Evolutionary conservation across 2,888 invertebrate species (phyloP).

Genomic region (Deilephila porcellus): DNA sequence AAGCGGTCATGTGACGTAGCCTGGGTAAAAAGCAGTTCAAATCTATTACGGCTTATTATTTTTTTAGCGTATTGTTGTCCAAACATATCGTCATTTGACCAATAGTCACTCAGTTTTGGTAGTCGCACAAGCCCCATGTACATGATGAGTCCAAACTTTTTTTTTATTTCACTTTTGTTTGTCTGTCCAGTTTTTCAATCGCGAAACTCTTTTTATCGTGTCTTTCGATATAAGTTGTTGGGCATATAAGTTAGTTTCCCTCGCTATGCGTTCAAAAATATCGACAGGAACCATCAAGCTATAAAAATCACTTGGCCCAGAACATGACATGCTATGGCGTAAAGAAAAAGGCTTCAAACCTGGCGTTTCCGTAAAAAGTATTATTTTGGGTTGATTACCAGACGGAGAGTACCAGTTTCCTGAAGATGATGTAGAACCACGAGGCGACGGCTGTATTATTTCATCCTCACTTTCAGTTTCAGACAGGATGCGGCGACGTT

Average conservation of each 20-base stretch:
- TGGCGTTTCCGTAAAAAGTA: slow-evolving; percentile 34
- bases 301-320: slow-evolving; percentile 41
- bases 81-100: slow-evolving; percentile 29
- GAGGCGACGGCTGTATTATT: slow-evolving; percentile 28
- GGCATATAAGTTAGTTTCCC: slow-evolving; percentile 30
- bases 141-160: slow-evolving; percentile 28
- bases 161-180: slow-evolving; percentile 30
- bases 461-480: too few relatives aligned
- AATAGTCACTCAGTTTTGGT: slow-evolving; percentile 29
- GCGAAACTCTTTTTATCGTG: slow-evolving; percentile 13
- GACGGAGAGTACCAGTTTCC: slow-evolving; percentile 31
- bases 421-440: too few relatives aligned
- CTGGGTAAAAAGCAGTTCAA: slow-evolving; percentile 27
- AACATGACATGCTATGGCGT: slow-evolving; percentile 16
- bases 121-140: slow-evolving; percentile 29
- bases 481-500: too few relatives aligned
- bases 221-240: slow-evolving; percentile 28
- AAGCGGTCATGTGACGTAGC: slow-evolving; percentile 27
- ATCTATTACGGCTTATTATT: slow-evolving; percentile 29
- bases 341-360: slow-evolving; percentile 32
- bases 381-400: slow-evolving; percentile 34
- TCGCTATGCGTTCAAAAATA: slow-evolving; percentile 40
- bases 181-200: slow-evolving; percentile 16
- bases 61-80: slow-evolving; percentile 27
- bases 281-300: slow-evolving; percentile 41